A percentile compares a stretch with the other conserved stretches of the same genome.
Evolutionary conservation across 2,797 vertebrate genomes (phyloP).

Genomic region (Geotrypetes seraphini): DNA sequence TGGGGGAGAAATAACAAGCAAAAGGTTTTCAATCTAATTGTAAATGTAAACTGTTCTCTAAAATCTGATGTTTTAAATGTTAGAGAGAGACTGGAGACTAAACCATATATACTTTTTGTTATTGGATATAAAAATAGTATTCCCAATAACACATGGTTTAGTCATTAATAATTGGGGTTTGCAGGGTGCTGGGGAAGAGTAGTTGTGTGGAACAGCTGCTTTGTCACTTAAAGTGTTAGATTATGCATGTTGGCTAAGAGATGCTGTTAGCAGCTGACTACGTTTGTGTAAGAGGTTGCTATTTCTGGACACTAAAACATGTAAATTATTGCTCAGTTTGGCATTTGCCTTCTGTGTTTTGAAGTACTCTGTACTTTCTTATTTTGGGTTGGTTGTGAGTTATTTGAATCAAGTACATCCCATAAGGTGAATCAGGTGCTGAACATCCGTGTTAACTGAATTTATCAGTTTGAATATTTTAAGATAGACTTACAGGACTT

Average conservation of each 20-base stretch:
- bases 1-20: no score
- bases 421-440: constrained; percentile 8
- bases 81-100: no score
- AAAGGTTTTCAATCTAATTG: no score
- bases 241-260: background rate
- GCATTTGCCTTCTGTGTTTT: background rate
- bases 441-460: constrained; percentile 15
- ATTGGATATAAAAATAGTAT: no score
- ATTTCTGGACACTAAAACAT: constrained; percentile 9
- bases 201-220: background rate
- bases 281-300: background rate
- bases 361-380: background rate
- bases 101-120: no score
- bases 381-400: background rate
- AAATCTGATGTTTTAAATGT: no score
- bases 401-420: no score
- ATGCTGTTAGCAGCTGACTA: constrained; percentile 11
- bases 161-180: background rate
- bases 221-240: background rate
- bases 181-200: background rate
- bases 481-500: constrained; percentile 12
- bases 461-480: constrained; percentile 15
- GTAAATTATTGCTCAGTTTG: constrained; percentile 12
- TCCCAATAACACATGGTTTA: no score
- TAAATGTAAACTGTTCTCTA: no score